These are phyloP conservation scores for Argyra leucocephala DNA, from an alignment of 2,888 invertebrate genomes.

Conservation along the genomic window DNA sequence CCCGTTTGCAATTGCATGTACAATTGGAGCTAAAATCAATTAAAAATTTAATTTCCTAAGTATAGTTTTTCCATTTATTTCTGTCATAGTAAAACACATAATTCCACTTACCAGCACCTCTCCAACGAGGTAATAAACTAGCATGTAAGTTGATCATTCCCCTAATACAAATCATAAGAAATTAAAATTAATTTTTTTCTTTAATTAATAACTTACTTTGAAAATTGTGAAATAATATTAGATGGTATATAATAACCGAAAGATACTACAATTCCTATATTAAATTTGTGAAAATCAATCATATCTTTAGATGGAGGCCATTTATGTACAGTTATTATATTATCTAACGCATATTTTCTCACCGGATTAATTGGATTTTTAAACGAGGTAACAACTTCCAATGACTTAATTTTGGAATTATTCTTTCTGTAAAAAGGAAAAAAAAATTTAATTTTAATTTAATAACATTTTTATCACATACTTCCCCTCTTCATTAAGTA, in stretches of 20 bases:
- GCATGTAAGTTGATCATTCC: conserved; percentile 92
- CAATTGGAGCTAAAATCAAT: conserved; percentile 58
- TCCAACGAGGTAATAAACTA: conserved; percentile 82
- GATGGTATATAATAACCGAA: conserved; percentile 86
- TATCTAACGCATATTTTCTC: conserved; percentile 52
- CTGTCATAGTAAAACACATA: neutral
- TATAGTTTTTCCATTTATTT: too few relatives aligned
- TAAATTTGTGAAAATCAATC: conserved; percentile 46
- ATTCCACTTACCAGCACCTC: conserved; percentile 56
- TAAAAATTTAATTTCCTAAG: too few relatives aligned
- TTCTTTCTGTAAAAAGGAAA: conserved; percentile 17
- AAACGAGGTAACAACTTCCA: conserved; percentile 65
- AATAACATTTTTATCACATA: conserved; percentile 41
- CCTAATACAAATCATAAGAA: conserved; percentile 42
- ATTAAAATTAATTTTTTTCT: neutral
- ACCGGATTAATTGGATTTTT: conserved; percentile 55
- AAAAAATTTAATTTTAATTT: conserved; percentile 14
- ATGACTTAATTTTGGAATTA: conserved; percentile 22
- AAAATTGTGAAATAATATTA: conserved; percentile 64
- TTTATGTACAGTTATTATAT: conserved; percentile 52
- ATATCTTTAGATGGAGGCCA: conserved; percentile 53
- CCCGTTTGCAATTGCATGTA: conserved; percentile 73
- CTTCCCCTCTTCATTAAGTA: conserved; percentile 54
- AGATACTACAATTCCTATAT: conserved; percentile 84
- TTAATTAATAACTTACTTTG: conserved; percentile 54